phyloP scores from a whole-genome alignment of 2,888 invertebrate genomes.

The Hoplodrina ambigua region DNA sequence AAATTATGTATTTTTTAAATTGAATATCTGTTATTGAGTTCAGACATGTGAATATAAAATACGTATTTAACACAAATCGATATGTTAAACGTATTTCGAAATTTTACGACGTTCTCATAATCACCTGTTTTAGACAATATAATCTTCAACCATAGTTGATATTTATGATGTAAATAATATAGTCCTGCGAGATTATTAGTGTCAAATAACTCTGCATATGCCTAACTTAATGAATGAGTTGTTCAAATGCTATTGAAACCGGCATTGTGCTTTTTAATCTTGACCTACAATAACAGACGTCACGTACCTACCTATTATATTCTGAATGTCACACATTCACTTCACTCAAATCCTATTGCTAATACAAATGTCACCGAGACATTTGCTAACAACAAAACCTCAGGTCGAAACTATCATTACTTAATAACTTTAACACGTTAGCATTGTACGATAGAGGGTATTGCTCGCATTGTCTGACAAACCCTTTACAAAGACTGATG shows the following conservation, averaged over 20 bases:
- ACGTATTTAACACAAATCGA: slow-evolving; percentile 2
- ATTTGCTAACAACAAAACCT: slow-evolving; percentile 9
- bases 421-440: slow-evolving; percentile 28
- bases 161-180: too few species aligned
- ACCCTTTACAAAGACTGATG: slow-evolving; percentile 34
- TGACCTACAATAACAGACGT: slow-evolving; percentile 25
- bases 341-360: slow-evolving; percentile 18
- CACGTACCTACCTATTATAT: slow-evolving; percentile 5
- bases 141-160: too few species aligned
- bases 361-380: slow-evolving; percentile 14
- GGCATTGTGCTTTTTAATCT: slow-evolving; percentile 4
- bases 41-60: slow-evolving; percentile 1
- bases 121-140: too few species aligned
- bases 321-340: slow-evolving; percentile 44
- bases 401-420: slow-evolving; percentile 47
- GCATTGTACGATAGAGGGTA: slow-evolving; percentile 1
- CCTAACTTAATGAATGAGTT: background rate
- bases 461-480: slow-evolving; percentile 25
- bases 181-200: too few species aligned
- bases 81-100: background rate
- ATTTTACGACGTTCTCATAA: background rate
- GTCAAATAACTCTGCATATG: background rate
- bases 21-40: background rate
- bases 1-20: slow-evolving; percentile 9
- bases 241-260: background rate